Percentiles rank a stretch among this genome's conserved stretches.
phyloP scores from a whole-genome alignment of 2,888 invertebrate species.

The Apoda limacodes region DNA sequence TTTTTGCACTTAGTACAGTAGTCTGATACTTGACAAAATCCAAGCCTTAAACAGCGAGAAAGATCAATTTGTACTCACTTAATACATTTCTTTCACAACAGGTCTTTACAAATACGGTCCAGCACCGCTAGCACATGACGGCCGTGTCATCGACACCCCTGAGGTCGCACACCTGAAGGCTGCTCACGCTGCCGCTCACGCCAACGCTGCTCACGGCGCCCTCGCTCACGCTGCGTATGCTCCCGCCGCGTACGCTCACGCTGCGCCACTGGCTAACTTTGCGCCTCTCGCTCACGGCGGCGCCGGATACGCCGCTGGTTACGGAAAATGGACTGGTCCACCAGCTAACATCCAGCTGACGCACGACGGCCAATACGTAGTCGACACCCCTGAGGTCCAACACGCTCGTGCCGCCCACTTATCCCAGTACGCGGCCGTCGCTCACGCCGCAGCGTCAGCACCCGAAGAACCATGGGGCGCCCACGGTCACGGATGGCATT shows the following conservation, averaged over 20 bases:
- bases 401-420: slow-evolving; percentile 59
- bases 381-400: slow-evolving; percentile 62
- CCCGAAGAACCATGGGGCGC: slow-evolving; percentile 58
- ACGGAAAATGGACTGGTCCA: slow-evolving; percentile 61
- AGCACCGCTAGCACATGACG: slow-evolving; percentile 62
- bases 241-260: slow-evolving; percentile 25
- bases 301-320: slow-evolving; percentile 45
- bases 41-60: too few relatives aligned
- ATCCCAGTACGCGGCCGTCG: slow-evolving; percentile 51
- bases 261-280: slow-evolving; percentile 28
- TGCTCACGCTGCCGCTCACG: slow-evolving; percentile 53
- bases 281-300: slow-evolving; percentile 28
- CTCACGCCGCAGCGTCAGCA: slow-evolving; percentile 55
- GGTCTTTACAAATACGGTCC: slow-evolving; percentile 63
- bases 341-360: slow-evolving; percentile 62
- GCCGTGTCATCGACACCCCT: slow-evolving; percentile 62
- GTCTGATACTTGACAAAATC: too few relatives aligned
- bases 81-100: slow-evolving; percentile 24
- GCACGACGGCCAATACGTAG: slow-evolving; percentile 63
- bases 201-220: slow-evolving; percentile 29
- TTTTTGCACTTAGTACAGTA: too few relatives aligned
- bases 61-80: too few relatives aligned
- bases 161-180: slow-evolving; percentile 71
- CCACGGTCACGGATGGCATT: slow-evolving; percentile 49
- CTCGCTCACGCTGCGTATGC: slow-evolving; percentile 18